These are phyloP conservation scores for Aspidapion aeneum DNA, from an alignment of 2,888 invertebrate genomes.

Conservation along the genomic window DNA sequence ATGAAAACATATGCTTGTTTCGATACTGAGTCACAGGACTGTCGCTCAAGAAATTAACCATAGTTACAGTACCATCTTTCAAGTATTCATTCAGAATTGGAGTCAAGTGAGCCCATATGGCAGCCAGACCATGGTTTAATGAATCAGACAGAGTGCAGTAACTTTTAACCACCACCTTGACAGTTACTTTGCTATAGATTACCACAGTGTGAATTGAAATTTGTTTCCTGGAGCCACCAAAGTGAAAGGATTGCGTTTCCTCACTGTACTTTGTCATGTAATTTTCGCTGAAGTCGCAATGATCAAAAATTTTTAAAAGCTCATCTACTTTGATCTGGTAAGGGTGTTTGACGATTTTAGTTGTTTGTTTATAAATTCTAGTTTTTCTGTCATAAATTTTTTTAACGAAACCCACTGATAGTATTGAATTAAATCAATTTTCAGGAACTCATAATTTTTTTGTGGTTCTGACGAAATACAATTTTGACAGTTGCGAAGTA, in stretches of 20 bases:
- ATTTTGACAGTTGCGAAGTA: not conserved
- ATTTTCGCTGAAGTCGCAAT: conserved; percentile 9
- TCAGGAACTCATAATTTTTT: not conserved
- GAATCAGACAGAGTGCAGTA: conserved; percentile 5
- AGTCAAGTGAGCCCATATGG: not conserved
- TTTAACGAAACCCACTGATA: not conserved
- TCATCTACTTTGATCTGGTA: not conserved
- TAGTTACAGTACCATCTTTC: not conserved
- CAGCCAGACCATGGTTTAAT: too few relatives aligned
- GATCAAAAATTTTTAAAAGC: not conserved
- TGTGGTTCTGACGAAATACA: not conserved
- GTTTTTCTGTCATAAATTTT: not conserved
- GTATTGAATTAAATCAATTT: not conserved
- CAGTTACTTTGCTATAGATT: too few relatives aligned
- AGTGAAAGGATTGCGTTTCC: conserved; percentile 8
- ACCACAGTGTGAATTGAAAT: conserved; percentile 4
- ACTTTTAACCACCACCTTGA: too few relatives aligned
- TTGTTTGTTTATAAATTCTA: not conserved
- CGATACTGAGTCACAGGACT: conserved; percentile 7
- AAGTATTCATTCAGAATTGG: not conserved
- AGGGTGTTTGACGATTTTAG: not conserved
- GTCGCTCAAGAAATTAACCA: conserved; percentile 4
- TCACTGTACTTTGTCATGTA: conserved; percentile 3
- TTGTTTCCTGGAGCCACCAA: conserved; percentile 9
- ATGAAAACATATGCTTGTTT: conserved; percentile 5